Evolutionary conservation across 2,797 vertebrate species (phyloP), one percentile per base, ranked within the genome.

Genomic region (Acrossocheilus fasciatus): DNA sequence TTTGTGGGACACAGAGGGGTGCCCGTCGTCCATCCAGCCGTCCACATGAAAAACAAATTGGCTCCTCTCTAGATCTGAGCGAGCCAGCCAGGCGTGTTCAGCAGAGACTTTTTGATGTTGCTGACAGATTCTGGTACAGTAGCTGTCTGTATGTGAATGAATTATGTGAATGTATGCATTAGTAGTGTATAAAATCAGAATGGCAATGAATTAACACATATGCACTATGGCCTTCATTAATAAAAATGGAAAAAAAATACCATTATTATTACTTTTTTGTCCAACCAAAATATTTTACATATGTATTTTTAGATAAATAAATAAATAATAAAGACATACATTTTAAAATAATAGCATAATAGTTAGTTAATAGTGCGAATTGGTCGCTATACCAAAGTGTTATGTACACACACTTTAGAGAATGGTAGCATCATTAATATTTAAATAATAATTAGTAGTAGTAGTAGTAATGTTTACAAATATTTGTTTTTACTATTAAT

Each of bases 21-120:
- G 87, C 88, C 87, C 85, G 88, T 88, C 88, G 91, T 84, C 92
- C 86, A 82, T 86, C 89, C n/a, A 87, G 83, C 78, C 85, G 12
- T 73, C 47, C 59, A 74, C 30, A 74, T 50, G 26, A 80, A 77
- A 64, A 84, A 83, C 10, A 84, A 90, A 88, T 59, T 91, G 87
- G 86, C 82, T 39, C 15, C 83, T n/a, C 18, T 93, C 83, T 89
- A 91, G 90, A 89, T 47, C 43, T 87, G 70, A 80, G 76, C 41
- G 36, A 82, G 88, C 23, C n/a, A 45, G 47, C 78, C n/a, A 72
- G 84, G 20, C 26, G 36, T 84, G 76, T 70, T 76, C 17, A 79
- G 5, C 36, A 80, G 36, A 87, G 75, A 66, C 45, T 12, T 73
- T 87, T 72, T 76, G 79, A 76, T 85, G 84, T 81, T 80, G 68